phyloP scores from a whole-genome alignment of 2,113 vertebrate genomes.

The Crotalus tigris region DNA sequence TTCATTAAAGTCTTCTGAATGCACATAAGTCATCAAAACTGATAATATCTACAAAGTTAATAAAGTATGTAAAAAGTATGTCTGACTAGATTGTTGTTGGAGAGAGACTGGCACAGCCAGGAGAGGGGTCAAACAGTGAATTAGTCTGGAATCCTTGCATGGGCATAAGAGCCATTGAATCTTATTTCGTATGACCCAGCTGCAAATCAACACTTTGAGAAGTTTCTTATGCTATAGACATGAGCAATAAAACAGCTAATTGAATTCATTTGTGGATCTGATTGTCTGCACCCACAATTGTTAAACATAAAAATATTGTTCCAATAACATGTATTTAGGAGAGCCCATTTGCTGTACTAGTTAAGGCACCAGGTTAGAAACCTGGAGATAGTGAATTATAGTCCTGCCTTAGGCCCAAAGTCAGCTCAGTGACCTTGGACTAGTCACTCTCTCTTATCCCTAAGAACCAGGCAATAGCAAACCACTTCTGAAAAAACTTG shows the following conservation, averaged over 20 bases:
- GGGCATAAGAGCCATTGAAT: too few species aligned
- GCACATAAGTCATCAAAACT: not conserved
- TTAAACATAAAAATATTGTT: not conserved
- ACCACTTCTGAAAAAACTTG: not conserved
- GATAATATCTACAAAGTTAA: not conserved
- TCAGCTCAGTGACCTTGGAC: not conserved
- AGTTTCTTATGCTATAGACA: too few species aligned
- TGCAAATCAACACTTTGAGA: too few species aligned
- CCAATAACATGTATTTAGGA: not conserved
- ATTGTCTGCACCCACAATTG: not conserved
- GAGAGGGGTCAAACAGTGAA: not conserved
- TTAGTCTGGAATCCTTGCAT: too few species aligned
- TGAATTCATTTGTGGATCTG: too few species aligned
- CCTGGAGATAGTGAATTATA: not conserved
- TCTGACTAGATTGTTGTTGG: not conserved
- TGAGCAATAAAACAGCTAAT: too few species aligned
- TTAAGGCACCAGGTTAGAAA: not conserved
- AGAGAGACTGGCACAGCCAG: not conserved
- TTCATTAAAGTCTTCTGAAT: not conserved
- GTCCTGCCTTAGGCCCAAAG: not conserved
- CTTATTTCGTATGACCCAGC: too few species aligned
- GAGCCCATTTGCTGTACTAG: not conserved
- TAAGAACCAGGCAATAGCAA: not conserved
- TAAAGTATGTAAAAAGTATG: not conserved
- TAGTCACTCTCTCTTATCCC: not conserved